Conservation (phyloP, 2,888 invertebrate species). For the Alcis repandata region DNA sequence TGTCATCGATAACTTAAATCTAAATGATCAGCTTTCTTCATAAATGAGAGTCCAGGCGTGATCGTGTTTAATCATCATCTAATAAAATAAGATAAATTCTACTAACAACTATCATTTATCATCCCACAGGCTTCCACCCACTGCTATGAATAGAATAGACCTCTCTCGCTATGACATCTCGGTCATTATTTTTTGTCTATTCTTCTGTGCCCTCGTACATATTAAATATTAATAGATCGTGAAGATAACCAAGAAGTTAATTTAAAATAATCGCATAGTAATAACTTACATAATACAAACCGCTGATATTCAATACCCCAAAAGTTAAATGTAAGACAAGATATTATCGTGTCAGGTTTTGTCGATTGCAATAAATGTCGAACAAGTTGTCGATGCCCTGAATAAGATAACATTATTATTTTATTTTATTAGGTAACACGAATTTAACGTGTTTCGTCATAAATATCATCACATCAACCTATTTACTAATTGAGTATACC, state of each 20-base stretch:
- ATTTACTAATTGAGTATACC: background rate
- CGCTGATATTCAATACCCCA: constrained; percentile 23
- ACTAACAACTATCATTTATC: no score
- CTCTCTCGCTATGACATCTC: background rate
- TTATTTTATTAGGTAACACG: constrained; percentile 13
- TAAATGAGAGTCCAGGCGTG: no score
- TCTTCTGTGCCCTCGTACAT: background rate
- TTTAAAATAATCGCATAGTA: constrained; percentile 8
- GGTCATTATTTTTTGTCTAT: background rate
- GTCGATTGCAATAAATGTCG: constrained; percentile 37
- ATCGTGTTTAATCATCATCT: no score
- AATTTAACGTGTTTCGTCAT: background rate
- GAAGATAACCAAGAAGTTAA: constrained; percentile 12
- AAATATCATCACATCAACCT: background rate
- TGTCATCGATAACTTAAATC: no score
- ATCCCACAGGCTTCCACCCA: no score
- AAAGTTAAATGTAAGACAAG: constrained; percentile 30
- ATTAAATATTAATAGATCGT: constrained; percentile 9
- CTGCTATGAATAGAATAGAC: no score
- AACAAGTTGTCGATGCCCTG: constrained; percentile 26
- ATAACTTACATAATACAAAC: constrained; percentile 22
- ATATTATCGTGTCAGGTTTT: constrained; percentile 29
- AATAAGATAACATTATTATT: constrained; percentile 8
- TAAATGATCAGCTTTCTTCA: no score
- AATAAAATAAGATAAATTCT: no score